Percentiles rank a stretch among this genome's conserved stretches.
phyloP scores from a whole-genome alignment of 2,888 invertebrate species.

The Zhengitettix transpicula region DNA sequence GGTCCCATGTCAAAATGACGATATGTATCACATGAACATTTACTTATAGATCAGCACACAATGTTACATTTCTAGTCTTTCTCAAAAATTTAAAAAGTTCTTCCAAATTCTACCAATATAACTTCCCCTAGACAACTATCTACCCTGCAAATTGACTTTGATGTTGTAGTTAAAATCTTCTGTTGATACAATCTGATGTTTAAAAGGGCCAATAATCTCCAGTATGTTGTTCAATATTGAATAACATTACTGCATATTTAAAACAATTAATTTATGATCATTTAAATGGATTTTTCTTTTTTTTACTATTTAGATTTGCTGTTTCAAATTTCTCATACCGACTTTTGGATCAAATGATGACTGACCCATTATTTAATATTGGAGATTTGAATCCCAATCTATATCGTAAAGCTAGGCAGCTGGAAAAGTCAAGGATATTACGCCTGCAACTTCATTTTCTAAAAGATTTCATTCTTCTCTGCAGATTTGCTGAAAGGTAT shows the following conservation, averaged over 20 bases:
- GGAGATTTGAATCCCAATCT: slow-evolving; percentile 50
- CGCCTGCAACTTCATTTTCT: slow-evolving; percentile 50
- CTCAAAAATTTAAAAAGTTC: too few relatives aligned
- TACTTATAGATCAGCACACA: too few relatives aligned
- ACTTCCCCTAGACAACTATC: too few relatives aligned
- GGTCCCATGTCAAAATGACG: too few relatives aligned
- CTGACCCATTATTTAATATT: slow-evolving; percentile 61
- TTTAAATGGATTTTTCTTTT: slow-evolving; percentile 7
- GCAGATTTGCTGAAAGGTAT: slow-evolving; percentile 48
- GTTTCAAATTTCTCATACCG: slow-evolving; percentile 68
- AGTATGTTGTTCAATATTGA: not conserved
- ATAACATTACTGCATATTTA: not conserved
- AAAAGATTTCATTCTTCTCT: slow-evolving; percentile 51
- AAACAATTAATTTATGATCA: not conserved
- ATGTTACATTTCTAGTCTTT: too few relatives aligned
- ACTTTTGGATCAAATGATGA: slow-evolving; percentile 55
- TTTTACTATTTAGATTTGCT: slow-evolving; percentile 40
- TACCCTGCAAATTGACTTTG: too few relatives aligned
- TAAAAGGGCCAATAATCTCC: too few relatives aligned
- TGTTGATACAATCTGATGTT: too few relatives aligned
- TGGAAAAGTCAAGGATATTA: slow-evolving; percentile 41
- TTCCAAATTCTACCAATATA: too few relatives aligned
- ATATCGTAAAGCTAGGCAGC: slow-evolving; percentile 41
- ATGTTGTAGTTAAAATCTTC: too few relatives aligned
- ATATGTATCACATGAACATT: too few relatives aligned